Evolutionary conservation across 2,888 invertebrate genomes (phyloP), one percentile per base, ranked within the genome.

Genomic region (Macaria notata): DNA sequence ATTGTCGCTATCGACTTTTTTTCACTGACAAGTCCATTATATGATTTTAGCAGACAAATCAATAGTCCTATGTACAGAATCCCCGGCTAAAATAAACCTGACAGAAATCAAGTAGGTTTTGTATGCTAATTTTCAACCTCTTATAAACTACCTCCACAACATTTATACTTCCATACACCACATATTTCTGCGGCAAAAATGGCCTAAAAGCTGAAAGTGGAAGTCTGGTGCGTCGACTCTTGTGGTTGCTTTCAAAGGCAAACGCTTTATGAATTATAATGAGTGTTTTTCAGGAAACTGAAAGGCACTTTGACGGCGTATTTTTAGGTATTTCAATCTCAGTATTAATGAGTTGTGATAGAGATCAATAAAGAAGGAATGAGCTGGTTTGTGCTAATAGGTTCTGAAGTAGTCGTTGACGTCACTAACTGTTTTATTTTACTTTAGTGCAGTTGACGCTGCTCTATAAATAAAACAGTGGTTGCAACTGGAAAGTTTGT

Each of bases 191-290:
- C 19, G 19, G 19, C 19, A 19, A 19, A 19, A 19, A 19, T 19
- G 19, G 19, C 4, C 2, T 19, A 31, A 55, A 56, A 56, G 9
- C 8, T 44, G 42, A 46, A 49, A 46, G 43, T 56, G 9, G n/a
- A 49, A 39, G 43, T 47, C n/a, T 43, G 31, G 9, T 36, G 42
- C 29, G 49, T 58, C 41, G 44, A 43, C 33, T 50, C 38, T 39
- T 42, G 43, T 42, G 45, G 41, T 6, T 61, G 52, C 58, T 33
- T 31, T 61, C 49, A 54, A 58, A 55, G 38, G 43, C 44, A 4
- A 54, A 49, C 63, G 60, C 50, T 63, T 59, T 61, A 54, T 60
- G 71, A 68, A 72, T 72, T 41, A 46, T 64, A 68, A 72, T 65
- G 63, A 68, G 56, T 66, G 68, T 65, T 70, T 67, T 68, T 62